Percentiles rank a stretch among this genome's conserved stretches.
Evolutionary conservation across 2,888 invertebrate species (phyloP).

Genomic region (Andrena dorsata): DNA sequence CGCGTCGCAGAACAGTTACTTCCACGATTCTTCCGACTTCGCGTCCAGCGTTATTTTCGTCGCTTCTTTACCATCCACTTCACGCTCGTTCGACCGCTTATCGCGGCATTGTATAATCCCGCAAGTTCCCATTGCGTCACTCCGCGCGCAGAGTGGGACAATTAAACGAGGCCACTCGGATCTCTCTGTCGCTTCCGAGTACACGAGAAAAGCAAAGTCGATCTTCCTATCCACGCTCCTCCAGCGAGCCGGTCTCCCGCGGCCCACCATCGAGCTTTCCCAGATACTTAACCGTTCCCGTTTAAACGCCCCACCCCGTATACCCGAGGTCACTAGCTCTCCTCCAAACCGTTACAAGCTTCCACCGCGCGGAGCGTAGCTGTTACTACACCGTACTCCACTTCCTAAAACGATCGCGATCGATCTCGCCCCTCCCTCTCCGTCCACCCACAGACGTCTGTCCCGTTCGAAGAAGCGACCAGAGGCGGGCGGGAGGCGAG

Average conservation of each 20-base stretch:
- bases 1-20: background rate
- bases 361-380: background rate
- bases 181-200: background rate
- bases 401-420: conserved; percentile 1
- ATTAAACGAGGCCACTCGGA: conserved; percentile 1
- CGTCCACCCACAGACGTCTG: background rate
- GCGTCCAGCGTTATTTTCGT: conserved; percentile 6
- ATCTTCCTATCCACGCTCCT: too few relatives aligned
- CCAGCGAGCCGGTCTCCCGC: background rate
- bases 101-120: conserved; percentile 32
- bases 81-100: conserved; percentile 18
- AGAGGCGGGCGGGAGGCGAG: too few relatives aligned
- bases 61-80: conserved; percentile 9
- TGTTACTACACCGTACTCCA: background rate
- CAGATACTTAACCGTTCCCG: background rate
- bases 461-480: too few relatives aligned
- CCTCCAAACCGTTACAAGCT: conserved; percentile 5
- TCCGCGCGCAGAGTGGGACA: background rate
- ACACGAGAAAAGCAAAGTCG: too few relatives aligned
- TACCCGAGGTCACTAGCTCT: background rate
- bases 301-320: conserved; percentile 12
- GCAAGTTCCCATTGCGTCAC: conserved; percentile 28
- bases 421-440: background rate
- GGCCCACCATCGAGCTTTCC: background rate
- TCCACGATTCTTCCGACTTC: background rate